Conservation (phyloP, 1,140 invertebrate species). For the Trichonephila clavata region DNA sequence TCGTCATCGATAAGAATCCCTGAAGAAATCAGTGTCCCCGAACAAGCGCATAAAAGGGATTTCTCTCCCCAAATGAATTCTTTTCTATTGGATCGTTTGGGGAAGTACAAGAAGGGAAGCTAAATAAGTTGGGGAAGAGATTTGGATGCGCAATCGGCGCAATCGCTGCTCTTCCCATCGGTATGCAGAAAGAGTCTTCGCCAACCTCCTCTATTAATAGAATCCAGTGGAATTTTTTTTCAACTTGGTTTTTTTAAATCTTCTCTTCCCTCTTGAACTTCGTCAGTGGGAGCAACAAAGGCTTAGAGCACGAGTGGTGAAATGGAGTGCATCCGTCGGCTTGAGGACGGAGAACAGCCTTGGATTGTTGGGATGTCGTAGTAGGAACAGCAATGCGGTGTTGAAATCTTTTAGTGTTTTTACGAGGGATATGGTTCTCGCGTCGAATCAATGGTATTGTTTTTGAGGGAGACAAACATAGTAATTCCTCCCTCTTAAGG, state of each 20-base stretch:
- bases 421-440: no score
- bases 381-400: background rate
- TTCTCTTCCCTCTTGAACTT: background rate
- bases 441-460: no score
- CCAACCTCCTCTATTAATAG: conserved; percentile 15
- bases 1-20: background rate
- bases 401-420: background rate
- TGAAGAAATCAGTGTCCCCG: background rate
- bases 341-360: background rate
- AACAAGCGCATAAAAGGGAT: background rate
- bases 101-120: background rate
- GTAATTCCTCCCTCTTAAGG: no score
- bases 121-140: conserved; percentile 15
- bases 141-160: conserved; percentile 28
- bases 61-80: background rate
- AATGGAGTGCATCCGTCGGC: background rate
- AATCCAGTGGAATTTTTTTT: background rate
- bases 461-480: no score
- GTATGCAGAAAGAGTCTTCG: conserved; percentile 17
- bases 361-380: background rate
- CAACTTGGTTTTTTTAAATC: conserved; percentile 9
- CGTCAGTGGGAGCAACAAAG: background rate
- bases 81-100: background rate
- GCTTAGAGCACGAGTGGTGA: background rate
- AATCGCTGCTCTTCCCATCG: conserved; percentile 15